Conservation (phyloP, 2,888 invertebrate genomes). For the Camponotus fellah region DNA sequence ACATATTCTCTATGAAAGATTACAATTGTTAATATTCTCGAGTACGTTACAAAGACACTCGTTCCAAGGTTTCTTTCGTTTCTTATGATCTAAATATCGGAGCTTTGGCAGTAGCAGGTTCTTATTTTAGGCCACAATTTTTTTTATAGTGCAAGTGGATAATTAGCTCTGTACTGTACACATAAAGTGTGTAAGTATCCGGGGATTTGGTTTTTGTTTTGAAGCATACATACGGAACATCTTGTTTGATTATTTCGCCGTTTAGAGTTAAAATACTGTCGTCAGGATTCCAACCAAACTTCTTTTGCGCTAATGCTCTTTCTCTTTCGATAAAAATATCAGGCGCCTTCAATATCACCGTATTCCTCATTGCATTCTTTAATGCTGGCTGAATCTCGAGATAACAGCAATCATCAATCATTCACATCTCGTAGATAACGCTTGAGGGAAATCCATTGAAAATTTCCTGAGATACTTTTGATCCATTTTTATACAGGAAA, state of each 20-base stretch:
- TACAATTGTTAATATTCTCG: conserved; percentile 66
- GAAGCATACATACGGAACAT: conserved; percentile 10
- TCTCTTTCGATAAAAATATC: conserved; percentile 1
- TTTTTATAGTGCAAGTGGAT: conserved; percentile 44
- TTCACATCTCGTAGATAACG: conserved; percentile 15
- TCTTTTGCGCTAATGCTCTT: conserved; percentile 11
- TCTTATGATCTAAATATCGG: conserved; percentile 65
- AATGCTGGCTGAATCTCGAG: conserved; percentile 16
- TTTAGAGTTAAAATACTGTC: conserved; percentile 26
- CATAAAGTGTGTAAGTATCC: conserved; percentile 4
- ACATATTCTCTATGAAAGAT: conserved; percentile 70
- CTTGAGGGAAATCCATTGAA: not conserved
- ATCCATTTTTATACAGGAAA: conserved; percentile 18
- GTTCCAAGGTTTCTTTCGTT: conserved; percentile 44
- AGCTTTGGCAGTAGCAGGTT: conserved; percentile 74
- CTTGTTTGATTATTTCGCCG: conserved; percentile 43
- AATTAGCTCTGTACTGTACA: conserved; percentile 39
- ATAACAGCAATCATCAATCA: conserved; percentile 6
- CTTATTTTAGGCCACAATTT: conserved; percentile 69
- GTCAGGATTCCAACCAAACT: conserved; percentile 1
- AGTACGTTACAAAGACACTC: conserved; percentile 70
- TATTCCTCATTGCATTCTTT: not conserved
- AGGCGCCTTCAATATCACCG: not conserved
- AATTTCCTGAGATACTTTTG: conserved; percentile 44
- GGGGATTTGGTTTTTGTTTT: not conserved